Conservation (phyloP, 2,113 vertebrate species). For the Aspidoscelis tigris region DNA sequence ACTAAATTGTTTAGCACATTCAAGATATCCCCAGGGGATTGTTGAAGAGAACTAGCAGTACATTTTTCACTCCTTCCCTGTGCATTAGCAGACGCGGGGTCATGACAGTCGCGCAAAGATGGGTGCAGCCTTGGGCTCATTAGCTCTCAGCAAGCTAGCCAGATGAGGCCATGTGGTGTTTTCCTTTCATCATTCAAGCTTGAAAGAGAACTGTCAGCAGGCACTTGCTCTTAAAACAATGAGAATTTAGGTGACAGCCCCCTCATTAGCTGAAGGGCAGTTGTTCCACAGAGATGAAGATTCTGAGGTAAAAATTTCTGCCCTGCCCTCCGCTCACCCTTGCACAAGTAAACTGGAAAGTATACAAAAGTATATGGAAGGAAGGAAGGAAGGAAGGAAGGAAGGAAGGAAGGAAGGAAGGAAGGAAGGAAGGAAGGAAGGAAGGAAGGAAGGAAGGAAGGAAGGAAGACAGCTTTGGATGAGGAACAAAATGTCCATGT, state of each 20-base stretch:
- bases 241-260: constrained; percentile 82
- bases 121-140: constrained; percentile 81
- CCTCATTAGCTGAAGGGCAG: constrained; percentile 78
- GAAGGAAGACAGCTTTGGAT: background rate
- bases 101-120: constrained; percentile 79
- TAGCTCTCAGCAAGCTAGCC: constrained; percentile 83
- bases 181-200: constrained; percentile 87
- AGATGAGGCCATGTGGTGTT: constrained; percentile 80
- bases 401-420: too few species aligned
- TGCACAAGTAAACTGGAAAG: constrained; percentile 30
- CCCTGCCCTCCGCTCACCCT: constrained; percentile 8
- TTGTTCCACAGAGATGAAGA: constrained; percentile 65
- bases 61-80: constrained; percentile 77
- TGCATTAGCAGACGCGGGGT: constrained; percentile 82
- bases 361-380: constrained; percentile 30
- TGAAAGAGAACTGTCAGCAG: constrained; percentile 85
- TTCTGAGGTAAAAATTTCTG: constrained; percentile 65
- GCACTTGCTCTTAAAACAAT: constrained; percentile 85
- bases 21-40: constrained; percentile 68
- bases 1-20: constrained; percentile 79
- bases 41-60: constrained; percentile 65
- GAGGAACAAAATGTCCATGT: constrained; percentile 31
- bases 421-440: too few species aligned
- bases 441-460: too few species aligned
- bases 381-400: too few species aligned